These are phyloP conservation scores for Augiades crinisus DNA, from an alignment of 2,888 invertebrate genomes.

Conservation along the genomic window DNA sequence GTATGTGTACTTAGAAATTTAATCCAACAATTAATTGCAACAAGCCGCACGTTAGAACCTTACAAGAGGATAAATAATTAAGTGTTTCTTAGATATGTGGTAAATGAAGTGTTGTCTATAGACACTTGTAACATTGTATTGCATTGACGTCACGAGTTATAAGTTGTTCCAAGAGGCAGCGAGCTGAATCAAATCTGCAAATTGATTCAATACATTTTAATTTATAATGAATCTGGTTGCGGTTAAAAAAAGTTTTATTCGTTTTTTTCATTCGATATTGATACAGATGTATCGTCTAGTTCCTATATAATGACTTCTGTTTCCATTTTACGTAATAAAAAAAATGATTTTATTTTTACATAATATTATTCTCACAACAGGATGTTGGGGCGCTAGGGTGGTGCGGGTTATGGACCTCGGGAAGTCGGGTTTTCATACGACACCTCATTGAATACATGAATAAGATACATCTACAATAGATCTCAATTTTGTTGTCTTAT, in stretches of 20 bases:
- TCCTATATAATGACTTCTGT: too few relatives aligned
- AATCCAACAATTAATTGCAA: not conserved
- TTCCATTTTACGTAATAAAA: too few relatives aligned
- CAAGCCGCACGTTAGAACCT: not conserved
- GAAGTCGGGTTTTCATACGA: too few relatives aligned
- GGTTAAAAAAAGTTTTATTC: not conserved
- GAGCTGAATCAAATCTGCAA: slow-evolving; percentile 3
- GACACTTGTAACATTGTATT: not conserved
- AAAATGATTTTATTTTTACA: too few relatives aligned
- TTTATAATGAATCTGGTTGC: not conserved
- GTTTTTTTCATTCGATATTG: too few relatives aligned
- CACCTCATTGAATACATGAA: too few relatives aligned
- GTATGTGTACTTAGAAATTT: not conserved
- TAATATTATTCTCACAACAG: too few relatives aligned
- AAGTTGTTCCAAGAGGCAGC: not conserved
- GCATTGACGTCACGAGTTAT: slow-evolving; percentile 2
- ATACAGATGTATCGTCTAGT: too few relatives aligned
- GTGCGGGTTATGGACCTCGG: too few relatives aligned
- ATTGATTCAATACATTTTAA: not conserved
- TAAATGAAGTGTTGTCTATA: not conserved
- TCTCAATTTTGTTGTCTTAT: too few relatives aligned
- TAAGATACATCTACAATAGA: too few relatives aligned
- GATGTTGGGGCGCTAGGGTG: too few relatives aligned
- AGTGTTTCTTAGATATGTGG: slow-evolving; percentile 4
- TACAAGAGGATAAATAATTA: not conserved